These are phyloP conservation scores for Colius striatus DNA, from an alignment of 2,113 vertebrate species.

Conservation along the genomic window DNA sequence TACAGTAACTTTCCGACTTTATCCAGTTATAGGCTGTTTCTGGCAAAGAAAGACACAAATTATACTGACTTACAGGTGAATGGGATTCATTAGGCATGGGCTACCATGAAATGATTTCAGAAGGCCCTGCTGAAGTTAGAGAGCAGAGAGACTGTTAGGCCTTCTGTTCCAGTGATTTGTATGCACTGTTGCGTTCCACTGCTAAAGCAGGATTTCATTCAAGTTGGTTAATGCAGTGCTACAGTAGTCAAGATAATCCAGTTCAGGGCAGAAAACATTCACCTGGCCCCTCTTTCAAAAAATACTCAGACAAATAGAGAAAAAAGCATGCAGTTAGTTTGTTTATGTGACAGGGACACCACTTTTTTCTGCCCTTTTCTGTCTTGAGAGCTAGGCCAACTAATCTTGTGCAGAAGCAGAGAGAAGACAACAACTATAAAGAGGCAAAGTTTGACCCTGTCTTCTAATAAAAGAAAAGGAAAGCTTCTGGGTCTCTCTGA, in stretches of 20 bases:
- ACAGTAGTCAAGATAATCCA: neutral
- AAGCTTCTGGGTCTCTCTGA: neutral
- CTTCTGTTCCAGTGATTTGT: neutral
- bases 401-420: neutral
- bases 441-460: neutral
- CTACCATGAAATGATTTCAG: neutral
- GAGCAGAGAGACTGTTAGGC: neutral
- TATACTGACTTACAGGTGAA: neutral
- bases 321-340: neutral
- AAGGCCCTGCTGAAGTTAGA: slow-evolving; percentile 9
- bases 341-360: neutral
- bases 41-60: neutral
- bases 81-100: neutral
- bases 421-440: neutral
- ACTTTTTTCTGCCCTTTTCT: neutral
- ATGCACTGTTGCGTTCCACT: neutral
- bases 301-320: neutral
- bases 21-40: neutral
- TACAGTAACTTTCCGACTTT: neutral
- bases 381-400: slow-evolving; percentile 8
- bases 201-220: neutral
- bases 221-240: neutral
- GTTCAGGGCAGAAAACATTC: neutral
- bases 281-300: neutral
- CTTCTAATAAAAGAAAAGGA: neutral